Conservation (phyloP, 2,113 vertebrate genomes). For the Cairina moschata region DNA sequence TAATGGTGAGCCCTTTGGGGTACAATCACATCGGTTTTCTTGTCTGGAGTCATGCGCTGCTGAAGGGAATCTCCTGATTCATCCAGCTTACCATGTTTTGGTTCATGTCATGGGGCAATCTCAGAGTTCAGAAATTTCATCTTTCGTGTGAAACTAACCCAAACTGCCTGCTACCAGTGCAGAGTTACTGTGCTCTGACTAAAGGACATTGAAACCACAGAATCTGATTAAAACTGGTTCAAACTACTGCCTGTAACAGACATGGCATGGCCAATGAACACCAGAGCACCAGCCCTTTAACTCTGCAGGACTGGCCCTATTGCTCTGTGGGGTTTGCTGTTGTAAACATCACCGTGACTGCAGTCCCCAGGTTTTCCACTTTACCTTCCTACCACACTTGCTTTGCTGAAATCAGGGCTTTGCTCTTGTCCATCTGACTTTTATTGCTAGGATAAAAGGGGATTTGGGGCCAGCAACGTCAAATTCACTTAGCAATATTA, state of each 20-base stretch:
- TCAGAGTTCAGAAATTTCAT: not conserved
- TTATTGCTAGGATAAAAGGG: not conserved
- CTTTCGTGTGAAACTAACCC: not conserved
- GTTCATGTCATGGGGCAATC: not conserved
- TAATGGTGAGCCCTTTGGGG: accelerated
- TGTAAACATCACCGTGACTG: not conserved
- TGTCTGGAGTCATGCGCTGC: not conserved
- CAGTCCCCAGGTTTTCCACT: not conserved
- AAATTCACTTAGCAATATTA: not conserved
- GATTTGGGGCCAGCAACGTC: not conserved
- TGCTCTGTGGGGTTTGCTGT: not conserved
- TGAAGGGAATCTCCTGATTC: not conserved
- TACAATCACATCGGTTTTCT: not conserved
- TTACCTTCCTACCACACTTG: not conserved
- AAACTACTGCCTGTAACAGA: not conserved
- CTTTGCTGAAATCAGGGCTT: not conserved
- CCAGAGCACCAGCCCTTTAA: too few relatives aligned
- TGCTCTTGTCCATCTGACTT: not conserved
- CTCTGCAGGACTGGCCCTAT: not conserved
- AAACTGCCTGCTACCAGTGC: not conserved
- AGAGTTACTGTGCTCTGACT: not conserved
- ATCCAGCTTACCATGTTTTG: not conserved
- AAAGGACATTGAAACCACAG: not conserved
- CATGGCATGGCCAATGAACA: not conserved
- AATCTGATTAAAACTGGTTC: not conserved